A percentile compares a stretch with the other conserved stretches of the same genome.
phyloP scores from a whole-genome alignment of 1,140 invertebrate species.

The Hycleus phaleratus region DNA sequence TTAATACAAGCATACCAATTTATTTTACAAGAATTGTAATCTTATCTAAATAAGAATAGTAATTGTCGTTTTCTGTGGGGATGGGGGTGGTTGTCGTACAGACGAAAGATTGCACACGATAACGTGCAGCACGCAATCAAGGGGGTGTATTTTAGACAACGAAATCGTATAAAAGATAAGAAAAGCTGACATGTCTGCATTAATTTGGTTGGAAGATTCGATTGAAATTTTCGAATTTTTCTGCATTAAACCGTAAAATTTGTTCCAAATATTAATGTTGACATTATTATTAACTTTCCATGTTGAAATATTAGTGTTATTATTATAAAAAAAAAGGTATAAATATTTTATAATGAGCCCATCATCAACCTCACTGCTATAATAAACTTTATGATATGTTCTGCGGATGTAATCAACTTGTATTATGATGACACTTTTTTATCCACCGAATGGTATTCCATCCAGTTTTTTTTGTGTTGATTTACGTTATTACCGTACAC shows the following conservation, averaged over 20 bases:
- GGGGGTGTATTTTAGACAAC: neutral
- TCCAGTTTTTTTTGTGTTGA: constrained; percentile 3
- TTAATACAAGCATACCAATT: no score
- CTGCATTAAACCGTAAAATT: neutral
- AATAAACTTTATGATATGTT: constrained; percentile 20
- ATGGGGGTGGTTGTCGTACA: neutral
- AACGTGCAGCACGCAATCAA: neutral
- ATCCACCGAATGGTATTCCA: constrained; percentile 7
- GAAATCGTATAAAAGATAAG: constrained; percentile 4
- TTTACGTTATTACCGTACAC: constrained; percentile 10
- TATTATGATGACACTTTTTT: constrained; percentile 17
- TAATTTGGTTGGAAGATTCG: constrained; percentile 12
- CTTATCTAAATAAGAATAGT: constrained; percentile 24
- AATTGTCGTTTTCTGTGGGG: constrained; percentile 8
- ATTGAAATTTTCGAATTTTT: constrained; percentile 9
- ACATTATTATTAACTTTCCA: neutral
- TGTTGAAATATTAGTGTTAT: neutral
- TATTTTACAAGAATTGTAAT: no score
- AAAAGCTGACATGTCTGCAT: constrained; percentile 17
- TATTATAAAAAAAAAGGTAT: constrained; percentile 18
- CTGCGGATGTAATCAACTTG: constrained; percentile 14
- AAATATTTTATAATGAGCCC: constrained; percentile 25
- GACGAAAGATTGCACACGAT: constrained; percentile 5
- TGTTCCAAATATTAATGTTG: constrained; percentile 1
- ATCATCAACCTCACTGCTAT: constrained; percentile 11